phyloP scores from a whole-genome alignment of 2,797 vertebrate species.

The Ispidina picta region DNA sequence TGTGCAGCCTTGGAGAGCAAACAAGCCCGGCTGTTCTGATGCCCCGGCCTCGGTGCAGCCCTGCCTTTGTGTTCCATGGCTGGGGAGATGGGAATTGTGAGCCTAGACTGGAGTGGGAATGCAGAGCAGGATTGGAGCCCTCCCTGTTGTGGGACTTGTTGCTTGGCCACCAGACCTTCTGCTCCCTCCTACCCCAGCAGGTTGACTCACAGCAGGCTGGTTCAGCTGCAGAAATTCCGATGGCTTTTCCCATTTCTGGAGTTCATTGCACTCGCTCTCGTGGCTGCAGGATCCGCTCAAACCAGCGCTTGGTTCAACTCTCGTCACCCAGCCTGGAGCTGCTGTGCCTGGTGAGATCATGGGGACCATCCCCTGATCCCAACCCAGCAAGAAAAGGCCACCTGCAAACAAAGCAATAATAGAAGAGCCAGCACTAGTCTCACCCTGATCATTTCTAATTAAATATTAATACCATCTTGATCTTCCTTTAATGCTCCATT shows the following conservation, averaged over 20 bases:
- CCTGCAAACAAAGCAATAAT: neutral
- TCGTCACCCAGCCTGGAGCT: neutral
- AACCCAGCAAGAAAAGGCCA: neutral
- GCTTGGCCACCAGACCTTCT: accelerated
- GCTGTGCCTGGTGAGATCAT: accelerated
- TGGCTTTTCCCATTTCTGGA: neutral
- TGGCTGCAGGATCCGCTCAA: neutral
- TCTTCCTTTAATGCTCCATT: neutral
- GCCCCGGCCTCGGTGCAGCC: neutral
- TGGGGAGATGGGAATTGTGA: neutral
- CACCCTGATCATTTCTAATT: neutral
- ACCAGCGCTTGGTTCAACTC: neutral
- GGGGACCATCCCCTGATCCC: neutral
- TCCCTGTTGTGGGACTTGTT: neutral
- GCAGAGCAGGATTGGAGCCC: neutral
- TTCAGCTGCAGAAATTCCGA: neutral
- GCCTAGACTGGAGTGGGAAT: neutral
- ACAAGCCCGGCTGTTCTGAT: neutral
- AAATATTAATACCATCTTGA: neutral
- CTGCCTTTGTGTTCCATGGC: neutral
- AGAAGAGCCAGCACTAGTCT: neutral
- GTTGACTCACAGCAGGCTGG: neutral
- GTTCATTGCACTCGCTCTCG: accelerated
- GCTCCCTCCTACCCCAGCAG: neutral
- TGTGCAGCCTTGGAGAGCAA: neutral